phyloP scores from a whole-genome alignment of 2,113 vertebrate genomes.

The Cromileptes altivelis region DNA sequence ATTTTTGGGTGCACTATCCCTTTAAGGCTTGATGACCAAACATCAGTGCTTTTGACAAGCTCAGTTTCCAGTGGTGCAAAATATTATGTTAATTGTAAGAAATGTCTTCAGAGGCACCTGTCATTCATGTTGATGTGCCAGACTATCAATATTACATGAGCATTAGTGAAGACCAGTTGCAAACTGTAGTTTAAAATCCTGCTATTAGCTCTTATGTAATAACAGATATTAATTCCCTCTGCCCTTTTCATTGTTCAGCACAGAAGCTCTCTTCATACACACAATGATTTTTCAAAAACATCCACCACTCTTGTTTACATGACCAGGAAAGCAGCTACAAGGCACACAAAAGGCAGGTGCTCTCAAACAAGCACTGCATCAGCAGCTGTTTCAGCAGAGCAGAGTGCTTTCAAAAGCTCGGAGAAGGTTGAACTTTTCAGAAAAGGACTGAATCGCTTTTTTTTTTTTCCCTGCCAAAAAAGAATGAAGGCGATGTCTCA shows the following conservation, averaged over 20 bases:
- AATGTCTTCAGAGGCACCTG: no score
- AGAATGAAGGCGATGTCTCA: constrained; percentile 40
- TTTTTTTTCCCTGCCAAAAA: constrained; percentile 27
- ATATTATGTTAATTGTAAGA: no score
- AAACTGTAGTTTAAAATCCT: background rate
- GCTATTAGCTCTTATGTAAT: background rate
- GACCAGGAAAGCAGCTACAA: background rate
- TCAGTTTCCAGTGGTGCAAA: no score
- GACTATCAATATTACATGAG: no score
- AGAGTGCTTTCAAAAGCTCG: constrained; percentile 20
- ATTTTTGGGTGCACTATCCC: no score
- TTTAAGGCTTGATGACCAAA: no score
- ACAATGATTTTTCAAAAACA: background rate
- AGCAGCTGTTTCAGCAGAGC: constrained; percentile 22
- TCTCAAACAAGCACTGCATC: constrained; percentile 8
- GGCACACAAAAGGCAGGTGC: background rate
- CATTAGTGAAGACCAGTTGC: no score
- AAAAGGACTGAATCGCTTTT: background rate
- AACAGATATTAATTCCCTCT: background rate
- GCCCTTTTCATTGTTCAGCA: background rate
- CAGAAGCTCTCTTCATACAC: background rate
- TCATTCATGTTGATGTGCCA: no score
- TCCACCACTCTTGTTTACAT: background rate
- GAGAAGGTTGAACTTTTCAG: constrained; percentile 46
- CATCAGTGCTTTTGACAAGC: no score